Evolutionary conservation across 2,888 invertebrate species (phyloP).

Genomic region (Dolichomitus sp.): DNA sequence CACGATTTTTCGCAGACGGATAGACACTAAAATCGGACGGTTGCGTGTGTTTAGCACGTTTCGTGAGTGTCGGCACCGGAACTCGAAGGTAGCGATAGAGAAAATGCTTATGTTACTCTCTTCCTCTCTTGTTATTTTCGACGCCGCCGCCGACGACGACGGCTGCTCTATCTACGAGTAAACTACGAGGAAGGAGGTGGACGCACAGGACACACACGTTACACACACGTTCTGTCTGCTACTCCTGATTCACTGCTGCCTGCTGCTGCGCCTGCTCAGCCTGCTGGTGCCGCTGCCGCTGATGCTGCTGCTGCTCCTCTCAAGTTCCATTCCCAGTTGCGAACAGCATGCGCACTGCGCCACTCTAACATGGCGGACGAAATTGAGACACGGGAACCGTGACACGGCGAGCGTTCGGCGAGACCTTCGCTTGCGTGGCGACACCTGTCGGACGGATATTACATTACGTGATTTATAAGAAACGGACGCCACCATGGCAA

Average conservation of each 20-base stretch:
- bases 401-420: neutral
- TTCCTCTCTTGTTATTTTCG: neutral
- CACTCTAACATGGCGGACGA: constrained; percentile 53
- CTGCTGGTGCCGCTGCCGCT: constrained; percentile 33
- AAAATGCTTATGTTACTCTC: neutral
- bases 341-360: constrained; percentile 59
- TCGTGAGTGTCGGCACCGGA: neutral
- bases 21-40: neutral
- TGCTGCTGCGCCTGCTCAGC: constrained; percentile 14
- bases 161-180: constrained; percentile 17
- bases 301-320: constrained; percentile 34
- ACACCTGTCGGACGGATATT: neutral
- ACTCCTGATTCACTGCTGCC: constrained; percentile 40
- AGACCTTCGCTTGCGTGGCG: neutral
- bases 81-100: neutral
- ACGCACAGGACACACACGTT: constrained; percentile 32
- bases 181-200: neutral
- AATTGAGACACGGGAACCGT: constrained; percentile 17
- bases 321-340: constrained; percentile 39
- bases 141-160: constrained; percentile 5
- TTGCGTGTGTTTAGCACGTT: neutral
- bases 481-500: neutral
- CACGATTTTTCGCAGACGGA: neutral
- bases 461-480: neutral
- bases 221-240: constrained; percentile 54